Evolutionary conservation across 2,113 vertebrate species (phyloP).

Genomic region (Cyanistes caeruleus): DNA sequence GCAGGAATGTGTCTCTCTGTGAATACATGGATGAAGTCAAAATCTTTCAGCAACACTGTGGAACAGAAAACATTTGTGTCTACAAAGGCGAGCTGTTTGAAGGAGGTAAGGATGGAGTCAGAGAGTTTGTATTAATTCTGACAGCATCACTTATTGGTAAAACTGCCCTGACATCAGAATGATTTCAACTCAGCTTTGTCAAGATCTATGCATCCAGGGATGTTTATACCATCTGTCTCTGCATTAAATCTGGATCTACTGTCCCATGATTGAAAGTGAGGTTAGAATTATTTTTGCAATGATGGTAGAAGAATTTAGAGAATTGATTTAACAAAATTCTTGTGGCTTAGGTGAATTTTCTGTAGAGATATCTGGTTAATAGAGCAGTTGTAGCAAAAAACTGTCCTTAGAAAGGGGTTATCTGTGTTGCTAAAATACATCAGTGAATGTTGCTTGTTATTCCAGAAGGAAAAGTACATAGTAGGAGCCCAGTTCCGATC

Average conservation of each 20-base stretch:
- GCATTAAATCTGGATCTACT: constrained; percentile 52
- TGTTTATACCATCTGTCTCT: constrained; percentile 46
- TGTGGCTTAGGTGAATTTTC: constrained; percentile 49
- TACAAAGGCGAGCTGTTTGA: constrained; percentile 85
- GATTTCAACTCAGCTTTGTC: constrained; percentile 35
- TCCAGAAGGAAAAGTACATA: not conserved
- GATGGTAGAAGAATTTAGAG: constrained; percentile 27
- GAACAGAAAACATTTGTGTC: constrained; percentile 94
- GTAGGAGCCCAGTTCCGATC: not conserved
- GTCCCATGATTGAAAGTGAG: constrained; percentile 39
- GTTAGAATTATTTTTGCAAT: constrained; percentile 37
- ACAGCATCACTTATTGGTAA: not conserved
- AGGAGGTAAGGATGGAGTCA: constrained; percentile 80
- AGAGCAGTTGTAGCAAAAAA: constrained; percentile 25
- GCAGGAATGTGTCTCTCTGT: constrained; percentile 78
- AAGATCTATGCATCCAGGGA: constrained; percentile 16
- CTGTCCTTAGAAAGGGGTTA: constrained; percentile 13
- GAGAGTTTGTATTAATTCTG: not conserved
- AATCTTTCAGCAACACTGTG: constrained; percentile 94
- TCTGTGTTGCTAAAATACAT: constrained; percentile 18
- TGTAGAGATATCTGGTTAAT: constrained; percentile 30
- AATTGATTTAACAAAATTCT: constrained; percentile 43
- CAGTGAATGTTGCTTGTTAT: not conserved
- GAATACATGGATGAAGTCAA: constrained; percentile 85
- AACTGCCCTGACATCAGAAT: constrained; percentile 32